A percentile compares a stretch with the other conserved stretches of the same genome.
Conservation (phyloP, 2,888 invertebrate species). For the Hypomecis atomaria region DNA sequence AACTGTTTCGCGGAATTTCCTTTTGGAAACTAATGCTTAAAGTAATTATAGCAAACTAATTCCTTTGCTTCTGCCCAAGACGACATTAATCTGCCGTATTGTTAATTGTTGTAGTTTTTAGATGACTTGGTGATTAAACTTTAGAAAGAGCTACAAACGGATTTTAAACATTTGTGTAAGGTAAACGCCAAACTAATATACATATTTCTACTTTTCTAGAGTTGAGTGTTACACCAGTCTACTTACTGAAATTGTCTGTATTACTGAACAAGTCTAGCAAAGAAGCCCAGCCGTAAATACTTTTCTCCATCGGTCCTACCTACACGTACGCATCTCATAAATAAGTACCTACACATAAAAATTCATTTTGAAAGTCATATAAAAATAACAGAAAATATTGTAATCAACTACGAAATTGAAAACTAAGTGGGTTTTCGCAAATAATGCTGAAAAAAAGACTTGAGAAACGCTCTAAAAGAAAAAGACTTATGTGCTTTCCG, state of each 20-base stretch:
- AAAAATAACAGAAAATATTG: not conserved
- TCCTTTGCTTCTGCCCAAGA: conserved; percentile 32
- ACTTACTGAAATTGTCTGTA: too few species aligned
- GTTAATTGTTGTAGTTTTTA: not conserved
- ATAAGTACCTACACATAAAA: too few species aligned
- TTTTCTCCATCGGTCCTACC: too few species aligned
- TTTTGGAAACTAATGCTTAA: conserved; percentile 20
- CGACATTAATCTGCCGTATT: not conserved
- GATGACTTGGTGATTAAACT: too few species aligned
- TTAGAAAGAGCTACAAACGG: too few species aligned
- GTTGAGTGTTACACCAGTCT: too few species aligned
- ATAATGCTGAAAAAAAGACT: conserved; percentile 47
- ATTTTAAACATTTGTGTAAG: too few species aligned
- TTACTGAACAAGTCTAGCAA: too few species aligned
- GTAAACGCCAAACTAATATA: too few species aligned
- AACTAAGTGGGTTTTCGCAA: conserved; percentile 45
- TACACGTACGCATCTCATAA: too few species aligned
- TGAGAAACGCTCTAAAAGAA: conserved; percentile 50
- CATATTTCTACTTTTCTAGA: too few species aligned
- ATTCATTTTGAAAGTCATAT: not conserved
- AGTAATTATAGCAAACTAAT: conserved; percentile 27
- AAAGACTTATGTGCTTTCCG: conserved; percentile 55
- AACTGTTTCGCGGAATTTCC: conserved; percentile 28
- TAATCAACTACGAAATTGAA: conserved; percentile 41
- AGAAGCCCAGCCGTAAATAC: too few species aligned